Evolutionary conservation across 2,888 invertebrate species (phyloP).

Genomic region (Leptopilina syphax): DNA sequence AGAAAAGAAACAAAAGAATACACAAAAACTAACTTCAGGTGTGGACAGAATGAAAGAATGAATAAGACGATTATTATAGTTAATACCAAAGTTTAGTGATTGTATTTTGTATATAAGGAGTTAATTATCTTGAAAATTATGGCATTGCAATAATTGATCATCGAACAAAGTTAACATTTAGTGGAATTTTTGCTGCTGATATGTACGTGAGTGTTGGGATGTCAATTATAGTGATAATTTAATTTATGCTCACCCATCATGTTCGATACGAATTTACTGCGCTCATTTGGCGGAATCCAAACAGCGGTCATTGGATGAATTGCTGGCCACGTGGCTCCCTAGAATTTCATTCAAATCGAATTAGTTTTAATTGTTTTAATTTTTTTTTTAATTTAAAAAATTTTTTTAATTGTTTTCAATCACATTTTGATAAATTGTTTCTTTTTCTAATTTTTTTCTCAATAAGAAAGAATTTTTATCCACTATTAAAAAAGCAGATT

Average conservation of each 20-base stretch:
- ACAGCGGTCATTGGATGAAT: slow-evolving; percentile 94
- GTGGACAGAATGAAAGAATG: too few relatives aligned
- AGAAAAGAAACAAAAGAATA: too few relatives aligned
- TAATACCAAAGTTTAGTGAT: too few relatives aligned
- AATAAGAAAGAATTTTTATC: too few relatives aligned
- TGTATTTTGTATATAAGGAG: not conserved
- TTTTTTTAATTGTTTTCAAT: too few relatives aligned
- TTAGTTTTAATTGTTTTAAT: not conserved
- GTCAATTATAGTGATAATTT: not conserved
- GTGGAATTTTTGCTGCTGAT: not conserved
- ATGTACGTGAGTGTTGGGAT: not conserved
- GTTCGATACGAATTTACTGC: slow-evolving; percentile 94
- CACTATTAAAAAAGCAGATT: too few relatives aligned
- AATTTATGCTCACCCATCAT: slow-evolving; percentile 86
- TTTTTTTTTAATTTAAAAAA: too few relatives aligned
- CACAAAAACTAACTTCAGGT: too few relatives aligned
- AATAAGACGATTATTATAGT: too few relatives aligned
- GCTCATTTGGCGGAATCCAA: slow-evolving; percentile 96
- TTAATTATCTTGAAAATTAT: slow-evolving; percentile 10
- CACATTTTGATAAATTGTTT: too few relatives aligned
- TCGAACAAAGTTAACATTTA: slow-evolving; percentile 3
- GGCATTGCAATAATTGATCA: not conserved
- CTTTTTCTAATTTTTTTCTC: too few relatives aligned
- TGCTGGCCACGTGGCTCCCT: slow-evolving; percentile 95
- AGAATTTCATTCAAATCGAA: slow-evolving; percentile 40